Percentiles rank a stretch among this genome's conserved stretches.
Evolutionary conservation across 2,113 vertebrate species (phyloP).

Genomic region (Chrysemys picta): DNA sequence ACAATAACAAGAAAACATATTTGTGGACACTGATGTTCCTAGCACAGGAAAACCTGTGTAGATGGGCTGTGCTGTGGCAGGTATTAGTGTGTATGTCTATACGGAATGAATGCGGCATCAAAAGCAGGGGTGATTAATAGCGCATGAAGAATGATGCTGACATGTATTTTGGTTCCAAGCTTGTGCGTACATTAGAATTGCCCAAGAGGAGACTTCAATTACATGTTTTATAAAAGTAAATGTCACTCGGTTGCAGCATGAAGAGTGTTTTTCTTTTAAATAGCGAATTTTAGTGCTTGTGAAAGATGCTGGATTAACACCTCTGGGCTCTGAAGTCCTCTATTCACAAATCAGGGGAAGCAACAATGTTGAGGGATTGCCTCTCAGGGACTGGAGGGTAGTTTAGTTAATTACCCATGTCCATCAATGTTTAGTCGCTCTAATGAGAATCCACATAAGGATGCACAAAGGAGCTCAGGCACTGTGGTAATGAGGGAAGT

Average conservation of each 20-base stretch:
- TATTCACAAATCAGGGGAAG: neutral
- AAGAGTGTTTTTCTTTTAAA: neutral
- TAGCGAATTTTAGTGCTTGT: neutral
- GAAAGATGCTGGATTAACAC: neutral
- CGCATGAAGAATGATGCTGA: neutral
- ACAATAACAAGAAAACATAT: neutral
- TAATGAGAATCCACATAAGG: neutral
- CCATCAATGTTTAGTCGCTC: neutral
- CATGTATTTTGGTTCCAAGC: neutral
- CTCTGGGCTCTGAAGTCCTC: neutral
- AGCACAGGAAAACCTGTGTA: neutral
- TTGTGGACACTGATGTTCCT: neutral
- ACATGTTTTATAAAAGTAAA: neutral
- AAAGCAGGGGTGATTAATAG: neutral
- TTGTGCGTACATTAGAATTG: neutral
- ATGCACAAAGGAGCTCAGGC: neutral
- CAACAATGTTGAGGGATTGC: neutral
- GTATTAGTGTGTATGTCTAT: neutral
- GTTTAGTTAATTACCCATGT: neutral
- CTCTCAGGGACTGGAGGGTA: neutral
- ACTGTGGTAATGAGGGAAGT: neutral
- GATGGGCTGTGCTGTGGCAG: neutral
- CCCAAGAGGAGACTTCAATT: neutral
- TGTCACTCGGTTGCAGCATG: neutral
- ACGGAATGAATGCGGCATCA: neutral